phyloP scores from a whole-genome alignment of 2,797 vertebrate species.

The Coluber constrictor region DNA sequence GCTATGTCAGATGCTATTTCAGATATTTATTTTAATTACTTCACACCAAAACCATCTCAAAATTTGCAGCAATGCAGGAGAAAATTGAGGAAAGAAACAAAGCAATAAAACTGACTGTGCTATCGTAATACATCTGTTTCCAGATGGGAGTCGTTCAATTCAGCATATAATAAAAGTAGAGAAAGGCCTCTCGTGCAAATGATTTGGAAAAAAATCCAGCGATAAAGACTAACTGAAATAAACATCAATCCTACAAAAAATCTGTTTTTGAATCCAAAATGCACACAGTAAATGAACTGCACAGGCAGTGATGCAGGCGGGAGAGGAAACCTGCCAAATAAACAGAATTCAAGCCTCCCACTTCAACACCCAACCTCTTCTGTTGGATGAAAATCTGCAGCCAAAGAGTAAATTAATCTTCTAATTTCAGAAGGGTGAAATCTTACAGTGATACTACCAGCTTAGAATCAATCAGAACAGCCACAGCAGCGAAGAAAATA shows the following conservation, averaged over 20 bases:
- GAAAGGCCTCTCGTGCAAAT: constrained; percentile 56
- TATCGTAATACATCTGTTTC: constrained; percentile 60
- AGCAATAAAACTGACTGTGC: constrained; percentile 37
- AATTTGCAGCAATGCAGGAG: constrained; percentile 57
- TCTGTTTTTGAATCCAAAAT: constrained; percentile 52
- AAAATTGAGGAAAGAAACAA: constrained; percentile 44
- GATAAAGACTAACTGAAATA: constrained; percentile 54
- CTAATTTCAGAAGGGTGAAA: constrained; percentile 61
- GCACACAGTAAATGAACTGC: constrained; percentile 53
- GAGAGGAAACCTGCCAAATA: constrained; percentile 59
- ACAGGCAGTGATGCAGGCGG: constrained; percentile 41
- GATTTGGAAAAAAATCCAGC: constrained; percentile 53
- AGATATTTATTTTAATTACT: constrained; percentile 63
- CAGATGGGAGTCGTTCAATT: constrained; percentile 60
- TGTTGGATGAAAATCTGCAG: constrained; percentile 57
- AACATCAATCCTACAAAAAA: constrained; percentile 42
- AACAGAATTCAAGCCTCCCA: constrained; percentile 54
- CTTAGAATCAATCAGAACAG: constrained; percentile 50
- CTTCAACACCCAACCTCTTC: constrained; percentile 22
- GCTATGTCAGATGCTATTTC: constrained; percentile 54
- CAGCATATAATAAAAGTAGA: constrained; percentile 50
- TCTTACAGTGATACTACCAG: constrained; percentile 51
- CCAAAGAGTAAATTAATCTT: constrained; percentile 66
- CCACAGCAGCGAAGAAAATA: constrained; percentile 53
- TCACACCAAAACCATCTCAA: constrained; percentile 33